Conservation (phyloP, 2,888 invertebrate genomes). For the Sphaerophoria taeniata region DNA sequence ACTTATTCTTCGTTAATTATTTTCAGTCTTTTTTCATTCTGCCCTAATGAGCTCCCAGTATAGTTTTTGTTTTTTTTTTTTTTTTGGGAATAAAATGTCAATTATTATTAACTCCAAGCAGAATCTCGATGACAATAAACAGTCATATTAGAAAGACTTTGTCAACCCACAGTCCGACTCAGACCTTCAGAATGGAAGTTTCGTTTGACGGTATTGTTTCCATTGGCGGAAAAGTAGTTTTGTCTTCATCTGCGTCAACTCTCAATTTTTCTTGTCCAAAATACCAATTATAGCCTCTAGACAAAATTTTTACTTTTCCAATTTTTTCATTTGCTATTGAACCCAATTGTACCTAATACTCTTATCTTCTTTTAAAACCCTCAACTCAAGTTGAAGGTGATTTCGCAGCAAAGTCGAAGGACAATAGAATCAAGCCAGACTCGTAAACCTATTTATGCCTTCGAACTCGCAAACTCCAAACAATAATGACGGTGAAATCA, state of each 20-base stretch:
- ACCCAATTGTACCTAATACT: slow-evolving; percentile 15
- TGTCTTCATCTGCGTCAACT: no score
- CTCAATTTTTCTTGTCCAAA: no score
- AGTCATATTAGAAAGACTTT: slow-evolving; percentile 19
- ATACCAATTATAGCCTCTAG: not conserved
- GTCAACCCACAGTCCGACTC: not conserved
- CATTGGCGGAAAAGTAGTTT: no score
- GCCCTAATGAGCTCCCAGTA: no score
- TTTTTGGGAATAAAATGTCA: slow-evolving; percentile 11
- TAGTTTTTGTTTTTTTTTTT: no score
- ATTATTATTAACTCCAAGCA: not conserved
- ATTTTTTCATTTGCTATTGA: not conserved
- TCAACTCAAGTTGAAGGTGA: not conserved
- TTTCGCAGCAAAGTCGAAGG: not conserved
- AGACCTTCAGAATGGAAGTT: not conserved
- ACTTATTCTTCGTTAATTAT: no score
- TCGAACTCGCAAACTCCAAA: not conserved
- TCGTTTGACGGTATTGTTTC: no score
- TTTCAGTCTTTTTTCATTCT: no score
- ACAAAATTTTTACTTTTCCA: not conserved
- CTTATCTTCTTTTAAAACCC: not conserved
- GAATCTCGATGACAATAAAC: slow-evolving; percentile 16
- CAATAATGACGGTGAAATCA: not conserved
- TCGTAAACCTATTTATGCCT: slow-evolving; percentile 18
- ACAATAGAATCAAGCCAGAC: slow-evolving; percentile 24